Evolutionary conservation across 2,888 invertebrate species (phyloP).

Genomic region (Oscheius sp.): DNA sequence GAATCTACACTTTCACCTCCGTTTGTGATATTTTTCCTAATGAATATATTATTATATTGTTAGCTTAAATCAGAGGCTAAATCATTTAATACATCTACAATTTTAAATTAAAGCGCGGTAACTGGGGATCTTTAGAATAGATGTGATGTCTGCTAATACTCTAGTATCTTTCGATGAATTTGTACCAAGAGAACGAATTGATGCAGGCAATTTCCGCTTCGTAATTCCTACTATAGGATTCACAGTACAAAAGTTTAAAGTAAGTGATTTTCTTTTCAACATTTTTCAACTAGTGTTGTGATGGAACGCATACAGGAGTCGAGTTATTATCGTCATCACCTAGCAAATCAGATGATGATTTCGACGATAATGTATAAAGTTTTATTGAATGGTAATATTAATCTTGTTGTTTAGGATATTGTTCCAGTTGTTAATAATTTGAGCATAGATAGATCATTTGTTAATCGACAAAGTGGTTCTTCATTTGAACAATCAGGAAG

Average conservation of each 20-base stretch:
- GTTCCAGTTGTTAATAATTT: not conserved
- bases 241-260: constrained; percentile 16
- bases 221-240: constrained; percentile 2
- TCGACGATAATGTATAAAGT: not conserved
- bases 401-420: not conserved
- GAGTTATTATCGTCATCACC: too few relatives aligned
- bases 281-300: too few relatives aligned
- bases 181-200: constrained; percentile 14
- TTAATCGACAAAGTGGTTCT: too few relatives aligned
- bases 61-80: not conserved
- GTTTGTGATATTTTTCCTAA: not conserved
- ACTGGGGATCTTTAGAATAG: not conserved
- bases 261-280: constrained; percentile 9
- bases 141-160: not conserved
- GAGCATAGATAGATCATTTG: not conserved
- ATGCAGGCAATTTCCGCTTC: constrained; percentile 1
- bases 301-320: not conserved
- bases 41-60: not conserved
- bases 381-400: not conserved
- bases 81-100: not conserved
- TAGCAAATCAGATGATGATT: not conserved
- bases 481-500: too few relatives aligned
- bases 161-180: too few relatives aligned
- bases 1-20: not conserved
- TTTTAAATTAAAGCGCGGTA: not conserved